Evolutionary conservation across 1,140 invertebrate species (phyloP).

Genomic region (Melanaphis sacchari): DNA sequence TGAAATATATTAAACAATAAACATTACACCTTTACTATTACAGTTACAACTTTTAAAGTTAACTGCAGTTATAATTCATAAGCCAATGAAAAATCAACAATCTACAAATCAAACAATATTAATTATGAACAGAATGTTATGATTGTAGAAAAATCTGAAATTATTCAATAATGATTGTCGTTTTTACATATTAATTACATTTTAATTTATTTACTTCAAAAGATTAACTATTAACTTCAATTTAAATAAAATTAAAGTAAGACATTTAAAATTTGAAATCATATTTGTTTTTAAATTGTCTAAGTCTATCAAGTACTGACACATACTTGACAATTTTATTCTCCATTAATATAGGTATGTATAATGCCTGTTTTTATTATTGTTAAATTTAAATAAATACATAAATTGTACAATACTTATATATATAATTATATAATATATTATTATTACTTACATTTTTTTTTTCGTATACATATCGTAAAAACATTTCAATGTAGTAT

Average conservation of each 20-base stretch:
- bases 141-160: background rate
- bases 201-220: background rate
- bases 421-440: background rate
- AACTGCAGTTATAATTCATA: background rate
- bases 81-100: background rate
- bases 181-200: background rate
- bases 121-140: background rate
- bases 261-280: background rate
- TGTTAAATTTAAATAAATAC: background rate
- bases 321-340: background rate
- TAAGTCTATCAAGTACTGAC: background rate
- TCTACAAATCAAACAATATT: background rate
- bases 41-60: background rate
- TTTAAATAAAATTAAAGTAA: background rate
- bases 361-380: background rate
- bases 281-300: background rate
- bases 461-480: background rate
- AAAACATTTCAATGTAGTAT: constrained; percentile 38
- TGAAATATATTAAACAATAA: background rate
- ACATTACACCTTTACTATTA: background rate
- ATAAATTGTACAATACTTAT: background rate
- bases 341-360: background rate
- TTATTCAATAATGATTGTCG: background rate
- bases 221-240: background rate
- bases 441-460: constrained; percentile 26